A percentile compares a stretch with the other conserved stretches of the same genome.
Conservation (phyloP, 2,888 invertebrate species). For the Eupithecia centaureata region DNA sequence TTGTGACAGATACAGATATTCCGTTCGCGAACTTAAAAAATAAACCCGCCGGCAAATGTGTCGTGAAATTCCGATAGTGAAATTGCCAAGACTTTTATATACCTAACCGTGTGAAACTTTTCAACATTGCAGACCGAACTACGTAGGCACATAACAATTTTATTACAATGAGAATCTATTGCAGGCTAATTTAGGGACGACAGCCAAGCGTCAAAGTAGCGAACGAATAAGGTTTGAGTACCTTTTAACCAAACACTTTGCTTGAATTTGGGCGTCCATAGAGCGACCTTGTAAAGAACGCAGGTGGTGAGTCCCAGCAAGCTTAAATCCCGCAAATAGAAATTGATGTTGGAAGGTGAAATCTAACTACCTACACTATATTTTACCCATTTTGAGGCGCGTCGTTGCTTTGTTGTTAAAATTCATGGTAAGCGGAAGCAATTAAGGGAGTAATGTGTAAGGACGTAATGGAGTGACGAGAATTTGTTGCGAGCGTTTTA, state of each 20-base stretch:
- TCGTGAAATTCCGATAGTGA: constrained; percentile 45
- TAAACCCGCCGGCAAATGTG: constrained; percentile 47
- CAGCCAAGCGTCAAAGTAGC: constrained; percentile 32
- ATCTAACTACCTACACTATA: constrained; percentile 75
- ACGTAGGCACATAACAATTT: constrained; percentile 33
- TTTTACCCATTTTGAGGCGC: constrained; percentile 72
- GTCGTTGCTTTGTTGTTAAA: constrained; percentile 75
- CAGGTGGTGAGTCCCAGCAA: constrained; percentile 68
- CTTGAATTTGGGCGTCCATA: constrained; percentile 51
- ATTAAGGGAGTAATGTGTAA: constrained; percentile 78
- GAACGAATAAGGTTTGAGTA: constrained; percentile 41
- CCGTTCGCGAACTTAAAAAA: constrained; percentile 52
- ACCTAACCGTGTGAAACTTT: constrained; percentile 40
- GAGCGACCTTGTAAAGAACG: constrained; percentile 67
- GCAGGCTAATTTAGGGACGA: constrained; percentile 24
- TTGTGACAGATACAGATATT: constrained; percentile 52
- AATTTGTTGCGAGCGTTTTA: constrained; percentile 75
- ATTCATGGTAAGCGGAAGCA: constrained; percentile 79
- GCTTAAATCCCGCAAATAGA: constrained; percentile 74
- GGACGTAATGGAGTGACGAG: constrained; percentile 77
- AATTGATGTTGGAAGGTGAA: constrained; percentile 75
- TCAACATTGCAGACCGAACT: constrained; percentile 30
- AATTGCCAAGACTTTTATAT: constrained; percentile 34
- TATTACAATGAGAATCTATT: constrained; percentile 30
- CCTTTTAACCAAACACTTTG: constrained; percentile 39